Base-by-base conservation (phyloP, 2,888 invertebrate species). In the Oegoconia quadripuncta region DNA sequence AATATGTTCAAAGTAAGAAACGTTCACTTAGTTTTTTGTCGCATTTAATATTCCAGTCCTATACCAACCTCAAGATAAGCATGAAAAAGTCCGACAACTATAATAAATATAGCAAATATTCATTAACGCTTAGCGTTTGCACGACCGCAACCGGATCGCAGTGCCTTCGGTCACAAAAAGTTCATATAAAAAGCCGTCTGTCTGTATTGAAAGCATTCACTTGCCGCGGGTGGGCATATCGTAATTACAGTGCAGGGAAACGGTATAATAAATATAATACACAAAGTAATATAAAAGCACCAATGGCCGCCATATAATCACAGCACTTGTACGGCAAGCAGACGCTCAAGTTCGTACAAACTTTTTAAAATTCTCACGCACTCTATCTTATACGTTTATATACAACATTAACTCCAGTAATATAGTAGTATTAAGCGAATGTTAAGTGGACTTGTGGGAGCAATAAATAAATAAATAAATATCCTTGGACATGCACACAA, bases 81-180 rank as follows among this genome's bases (percentile, higher is more conserved):
- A 45, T 13, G 49, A 55, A 59, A 63, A 61, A 64, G 59, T 49
- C 64, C 58, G 64, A 47, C 55, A 34, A 52, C 52, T 15, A 30
- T 25, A 35, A 28, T 56, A 59, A 58, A 59, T 61, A 62, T 55
- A 60, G 64, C 65, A 64, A 73, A 74, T 74, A 72, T 68, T 73
- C 66, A 74, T 75, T 73, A 68, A 45, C 52, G 55, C 52, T 54
- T 50, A 50, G 46, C 48, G 48, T 61, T 54, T 55, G 56, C 48
- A 53, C 50, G 50, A 48, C 47, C 51, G 51, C 54, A 58, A 62
- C 64, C 58, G 62, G 64, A 58, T 66, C 40, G 44, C 37, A 41
- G 39, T 37, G 56, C 50, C 52, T 49, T 50, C 38, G 48, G 50
- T 48, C 42, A 58, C 50, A 57, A 59, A 59, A 47, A 62, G 49